phyloP scores from a whole-genome alignment of 2,888 invertebrate genomes.

The Harmothoe impar region DNA sequence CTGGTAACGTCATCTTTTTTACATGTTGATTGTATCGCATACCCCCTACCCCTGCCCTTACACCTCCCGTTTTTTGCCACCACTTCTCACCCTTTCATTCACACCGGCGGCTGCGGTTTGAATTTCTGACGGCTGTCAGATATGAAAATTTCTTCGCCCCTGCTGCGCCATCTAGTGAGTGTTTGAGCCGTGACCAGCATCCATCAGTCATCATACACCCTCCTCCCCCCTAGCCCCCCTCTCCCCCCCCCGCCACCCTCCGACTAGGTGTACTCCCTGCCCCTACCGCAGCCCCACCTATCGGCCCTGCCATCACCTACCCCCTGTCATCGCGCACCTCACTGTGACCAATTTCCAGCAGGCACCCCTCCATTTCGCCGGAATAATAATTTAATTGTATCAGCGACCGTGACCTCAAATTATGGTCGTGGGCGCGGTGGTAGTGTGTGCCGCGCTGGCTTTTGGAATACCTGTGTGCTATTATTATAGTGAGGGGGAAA shows the following conservation, averaged over 20 bases:
- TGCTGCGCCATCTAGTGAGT: neutral
- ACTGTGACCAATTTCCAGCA: slow-evolving; percentile 45
- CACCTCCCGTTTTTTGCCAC: neutral
- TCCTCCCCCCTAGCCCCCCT: neutral
- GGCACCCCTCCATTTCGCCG: slow-evolving; percentile 45
- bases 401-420: slow-evolving; percentile 32
- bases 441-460: neutral
- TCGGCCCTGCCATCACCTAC: neutral
- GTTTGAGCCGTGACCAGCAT: neutral
- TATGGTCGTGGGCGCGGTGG: neutral
- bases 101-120: neutral
- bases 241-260: neutral
- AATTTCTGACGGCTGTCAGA: slow-evolving; percentile 54
- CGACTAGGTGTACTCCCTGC: neutral
- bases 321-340: slow-evolving; percentile 28
- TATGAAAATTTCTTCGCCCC: neutral
- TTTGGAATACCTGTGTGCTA: slow-evolving; percentile 31
- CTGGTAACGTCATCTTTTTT: slow-evolving; percentile 3
- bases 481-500: neutral
- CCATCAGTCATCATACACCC: neutral
- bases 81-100: neutral
- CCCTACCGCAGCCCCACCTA: neutral
- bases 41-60: slow-evolving; percentile 3
- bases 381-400: slow-evolving; percentile 58
- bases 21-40: neutral